Evolutionary conservation across 92 coral and sea anemone species (phyloP), one percentile per base, ranked within the genome.

Genomic region (Palythoa caribaeorum): DNA sequence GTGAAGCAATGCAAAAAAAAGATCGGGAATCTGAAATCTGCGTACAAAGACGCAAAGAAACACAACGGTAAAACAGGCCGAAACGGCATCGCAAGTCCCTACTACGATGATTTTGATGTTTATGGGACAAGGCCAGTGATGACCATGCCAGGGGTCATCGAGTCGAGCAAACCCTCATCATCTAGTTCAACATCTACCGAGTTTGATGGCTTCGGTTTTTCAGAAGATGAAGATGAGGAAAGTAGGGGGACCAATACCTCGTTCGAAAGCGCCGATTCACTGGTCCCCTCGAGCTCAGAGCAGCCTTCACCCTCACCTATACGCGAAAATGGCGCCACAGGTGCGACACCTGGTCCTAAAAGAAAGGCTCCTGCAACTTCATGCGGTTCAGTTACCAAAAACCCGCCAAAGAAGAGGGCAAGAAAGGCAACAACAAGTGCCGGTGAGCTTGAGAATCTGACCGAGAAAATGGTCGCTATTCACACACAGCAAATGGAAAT

Each of bases 61-160:
- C 88, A 93, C 88, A 93, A 93, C 83, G 86, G 84, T 2, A 66
- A 83, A 65, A 93, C 96, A 1, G 96, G 96, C 9, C 37, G 75
- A 2, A 28, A 77, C 38, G 54, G 74, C 12, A 83, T 84, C 66
- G 88, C 73, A 8, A 86, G 93, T 65, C 95, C 95, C 38, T 90
- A 13, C 50, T 90, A 70, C 63, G 93, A 88, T 21, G 35, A 81
- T 21, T 93, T 93, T 83, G 96, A 88, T 19, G 87, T 93, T 20
- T 75, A 88, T 38, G 92, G 93, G 35, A 68, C 90, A 39, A 54
- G 96, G 62, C 88, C 92, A 14, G 92, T 92, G 40, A 87, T 90
- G 35, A 87, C 80, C 16, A 90, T 87, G 93, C 93, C 95, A 48
- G 90, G 91, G 19, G 89, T 85, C 38, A 39, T 92, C 76, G 76